Evolutionary conservation across 2,113 vertebrate species (phyloP).

Genomic region (Camelus bactrianus): DNA sequence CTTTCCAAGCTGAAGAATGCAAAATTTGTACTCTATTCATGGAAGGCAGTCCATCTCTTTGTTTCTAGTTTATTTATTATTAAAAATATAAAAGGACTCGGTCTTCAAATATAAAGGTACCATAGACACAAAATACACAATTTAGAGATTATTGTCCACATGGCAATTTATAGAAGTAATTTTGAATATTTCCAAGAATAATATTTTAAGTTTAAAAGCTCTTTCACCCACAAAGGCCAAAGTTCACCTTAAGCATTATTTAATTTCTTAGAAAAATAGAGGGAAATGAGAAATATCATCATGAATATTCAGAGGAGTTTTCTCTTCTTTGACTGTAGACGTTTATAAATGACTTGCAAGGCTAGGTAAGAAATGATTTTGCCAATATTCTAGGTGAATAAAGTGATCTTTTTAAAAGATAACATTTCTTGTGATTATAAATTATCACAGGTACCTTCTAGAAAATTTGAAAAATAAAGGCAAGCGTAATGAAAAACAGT

Average conservation of each 20-base stretch:
- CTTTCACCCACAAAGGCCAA: not conserved
- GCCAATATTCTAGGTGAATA: not conserved
- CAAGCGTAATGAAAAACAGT: not conserved
- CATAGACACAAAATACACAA: not conserved
- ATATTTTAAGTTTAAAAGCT: not conserved
- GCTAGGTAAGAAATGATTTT: not conserved
- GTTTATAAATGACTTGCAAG: not conserved
- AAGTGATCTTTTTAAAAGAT: not conserved
- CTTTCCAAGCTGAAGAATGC: not conserved
- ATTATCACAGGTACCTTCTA: not conserved
- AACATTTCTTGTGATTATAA: not conserved
- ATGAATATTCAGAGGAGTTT: not conserved
- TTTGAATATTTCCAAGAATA: not conserved
- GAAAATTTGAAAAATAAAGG: not conserved
- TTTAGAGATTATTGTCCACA: not conserved
- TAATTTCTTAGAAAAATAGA: slow-evolving; percentile 18
- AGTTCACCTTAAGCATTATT: not conserved
- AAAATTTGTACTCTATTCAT: not conserved
- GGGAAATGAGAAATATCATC: not conserved
- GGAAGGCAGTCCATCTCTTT: not conserved
- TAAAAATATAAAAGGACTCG: not conserved
- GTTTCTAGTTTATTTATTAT: not conserved
- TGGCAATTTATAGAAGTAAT: not conserved
- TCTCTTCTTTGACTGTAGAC: not conserved
- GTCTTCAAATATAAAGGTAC: not conserved